These are phyloP conservation scores for Passer domesticus DNA, from an alignment of 2,113 vertebrate species.

Conservation along the genomic window DNA sequence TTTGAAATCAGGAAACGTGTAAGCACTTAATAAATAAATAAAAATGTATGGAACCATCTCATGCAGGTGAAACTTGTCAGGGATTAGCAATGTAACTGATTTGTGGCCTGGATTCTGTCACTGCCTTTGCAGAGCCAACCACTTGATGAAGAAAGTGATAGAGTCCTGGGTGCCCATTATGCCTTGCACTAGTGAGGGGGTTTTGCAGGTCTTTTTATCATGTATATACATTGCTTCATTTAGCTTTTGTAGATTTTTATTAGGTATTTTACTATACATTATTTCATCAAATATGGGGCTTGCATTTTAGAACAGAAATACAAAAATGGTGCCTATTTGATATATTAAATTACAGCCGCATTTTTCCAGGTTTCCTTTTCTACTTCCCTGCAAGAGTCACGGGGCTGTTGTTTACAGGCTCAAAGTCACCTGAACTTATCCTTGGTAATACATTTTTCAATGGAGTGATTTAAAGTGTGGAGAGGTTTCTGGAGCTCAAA, in stretches of 20 bases:
- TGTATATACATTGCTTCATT: fast-evolving
- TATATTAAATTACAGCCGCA: neutral
- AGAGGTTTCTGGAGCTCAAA: neutral
- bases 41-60: neutral
- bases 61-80: neutral
- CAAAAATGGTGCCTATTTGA: neutral
- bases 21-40: neutral
- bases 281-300: neutral
- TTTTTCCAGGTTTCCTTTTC: neutral
- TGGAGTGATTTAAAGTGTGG: neutral
- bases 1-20: neutral
- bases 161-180: neutral
- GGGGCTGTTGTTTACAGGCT: neutral
- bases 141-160: neutral
- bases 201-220: neutral
- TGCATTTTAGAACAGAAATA: neutral
- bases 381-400: neutral
- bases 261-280: neutral
- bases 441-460: neutral
- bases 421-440: neutral
- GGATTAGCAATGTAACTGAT: neutral
- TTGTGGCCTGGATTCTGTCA: neutral
- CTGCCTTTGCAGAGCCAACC: neutral
- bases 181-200: neutral
- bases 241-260: neutral